phyloP scores from a whole-genome alignment of 2,113 vertebrate species.

The Coptodon rendalli region DNA sequence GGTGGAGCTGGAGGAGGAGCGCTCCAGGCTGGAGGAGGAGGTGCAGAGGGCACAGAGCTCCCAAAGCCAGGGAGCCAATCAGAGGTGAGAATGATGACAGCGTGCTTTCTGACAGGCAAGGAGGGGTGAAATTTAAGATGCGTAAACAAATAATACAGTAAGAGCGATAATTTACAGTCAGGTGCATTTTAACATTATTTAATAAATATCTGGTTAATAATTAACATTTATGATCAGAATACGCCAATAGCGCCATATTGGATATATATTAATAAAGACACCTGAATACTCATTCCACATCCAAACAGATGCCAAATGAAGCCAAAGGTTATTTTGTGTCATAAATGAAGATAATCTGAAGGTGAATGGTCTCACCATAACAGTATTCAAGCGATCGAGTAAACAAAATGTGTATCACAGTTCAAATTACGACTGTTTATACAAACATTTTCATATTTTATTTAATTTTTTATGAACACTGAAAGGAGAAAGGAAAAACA shows the following conservation, averaged over 20 bases:
- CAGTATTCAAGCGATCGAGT: neutral
- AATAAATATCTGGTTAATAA: neutral
- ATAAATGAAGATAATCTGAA: neutral
- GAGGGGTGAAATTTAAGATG: neutral
- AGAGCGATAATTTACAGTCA: neutral
- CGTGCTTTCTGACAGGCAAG: neutral
- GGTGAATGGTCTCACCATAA: neutral
- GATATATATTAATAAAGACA: neutral
- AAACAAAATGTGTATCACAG: neutral
- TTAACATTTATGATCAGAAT: neutral
- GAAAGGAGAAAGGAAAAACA: neutral
- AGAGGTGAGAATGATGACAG: slow-evolving; percentile 76
- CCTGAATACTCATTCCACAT: neutral
- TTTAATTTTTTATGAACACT: neutral
- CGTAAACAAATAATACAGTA: neutral
- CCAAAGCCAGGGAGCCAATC: slow-evolving; percentile 86
- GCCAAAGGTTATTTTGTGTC: neutral
- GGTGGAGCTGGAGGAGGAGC: slow-evolving; percentile 84
- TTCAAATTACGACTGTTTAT: neutral
- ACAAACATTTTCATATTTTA: neutral
- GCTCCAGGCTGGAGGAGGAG: slow-evolving; percentile 85
- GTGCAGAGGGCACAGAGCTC: slow-evolving; percentile 82
- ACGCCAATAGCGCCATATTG: neutral
- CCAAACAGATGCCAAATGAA: neutral
- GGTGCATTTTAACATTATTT: neutral